These are phyloP conservation scores for Notamacropus eugenii DNA, from an alignment of 2,797 vertebrate genomes.

Conservation along the genomic window DNA sequence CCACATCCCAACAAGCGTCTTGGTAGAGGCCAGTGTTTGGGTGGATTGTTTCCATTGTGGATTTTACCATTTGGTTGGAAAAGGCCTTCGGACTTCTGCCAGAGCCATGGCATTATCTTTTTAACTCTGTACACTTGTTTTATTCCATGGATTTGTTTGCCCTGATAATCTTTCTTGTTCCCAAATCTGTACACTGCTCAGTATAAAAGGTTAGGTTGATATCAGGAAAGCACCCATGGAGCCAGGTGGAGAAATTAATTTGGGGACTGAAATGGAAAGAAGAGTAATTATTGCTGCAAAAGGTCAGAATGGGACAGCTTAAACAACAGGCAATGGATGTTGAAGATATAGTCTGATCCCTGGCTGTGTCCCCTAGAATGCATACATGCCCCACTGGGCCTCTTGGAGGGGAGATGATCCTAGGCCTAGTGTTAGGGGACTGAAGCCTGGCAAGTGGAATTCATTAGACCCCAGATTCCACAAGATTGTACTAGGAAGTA, in stretches of 20 bases:
- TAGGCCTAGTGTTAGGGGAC: not conserved
- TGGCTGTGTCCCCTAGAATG: not conserved
- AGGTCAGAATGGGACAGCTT: not conserved
- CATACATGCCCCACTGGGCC: not conserved
- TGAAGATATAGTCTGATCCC: not conserved
- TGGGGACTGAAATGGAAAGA: not conserved
- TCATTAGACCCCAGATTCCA: not conserved
- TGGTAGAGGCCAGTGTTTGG: not conserved
- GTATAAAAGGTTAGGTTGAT: not conserved
- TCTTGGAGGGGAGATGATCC: not conserved
- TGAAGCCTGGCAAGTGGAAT: not conserved
- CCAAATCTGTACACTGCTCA: not conserved
- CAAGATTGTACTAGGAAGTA: not conserved
- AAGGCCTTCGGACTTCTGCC: not conserved
- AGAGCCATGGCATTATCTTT: not conserved
- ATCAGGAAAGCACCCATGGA: not conserved
- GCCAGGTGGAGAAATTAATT: not conserved
- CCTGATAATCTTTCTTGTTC: not conserved
- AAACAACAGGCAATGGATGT: not conserved
- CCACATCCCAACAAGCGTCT: not conserved
- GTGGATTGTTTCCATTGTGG: not conserved
- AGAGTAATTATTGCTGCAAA: not conserved
- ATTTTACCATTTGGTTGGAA: not conserved
- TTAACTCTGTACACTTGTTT: not conserved
- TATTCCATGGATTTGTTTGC: not conserved